phyloP scores from a whole-genome alignment of 2,888 invertebrate species.

The Strigamia crassipes region DNA sequence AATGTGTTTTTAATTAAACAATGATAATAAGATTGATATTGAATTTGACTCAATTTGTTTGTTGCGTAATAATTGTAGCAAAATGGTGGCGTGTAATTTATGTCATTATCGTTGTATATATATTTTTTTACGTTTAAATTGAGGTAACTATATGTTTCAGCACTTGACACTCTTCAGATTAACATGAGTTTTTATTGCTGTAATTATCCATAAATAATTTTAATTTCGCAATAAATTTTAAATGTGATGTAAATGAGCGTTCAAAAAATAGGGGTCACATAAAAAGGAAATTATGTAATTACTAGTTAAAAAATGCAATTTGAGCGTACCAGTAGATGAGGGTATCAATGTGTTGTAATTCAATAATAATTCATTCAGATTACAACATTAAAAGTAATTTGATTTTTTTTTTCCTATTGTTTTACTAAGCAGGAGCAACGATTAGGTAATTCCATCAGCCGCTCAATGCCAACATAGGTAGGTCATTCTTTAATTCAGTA shows the following conservation, averaged over 20 bases:
- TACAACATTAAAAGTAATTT: too few species aligned
- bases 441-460: too few species aligned
- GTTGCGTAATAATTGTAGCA: too few species aligned
- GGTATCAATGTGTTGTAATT: too few species aligned
- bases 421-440: too few species aligned
- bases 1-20: conserved; percentile 13
- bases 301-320: not conserved
- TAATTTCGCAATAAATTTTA: not conserved
- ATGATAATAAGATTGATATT: not conserved
- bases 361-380: too few species aligned
- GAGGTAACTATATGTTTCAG: not conserved
- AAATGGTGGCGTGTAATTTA: not conserved
- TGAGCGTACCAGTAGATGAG: too few species aligned
- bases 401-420: too few species aligned
- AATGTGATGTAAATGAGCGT: not conserved
- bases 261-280: not conserved
- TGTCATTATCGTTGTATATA: not conserved
- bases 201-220: conserved; percentile 2
- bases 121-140: too few species aligned
- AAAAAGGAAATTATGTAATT: not conserved
- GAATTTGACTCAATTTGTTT: not conserved
- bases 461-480: too few species aligned
- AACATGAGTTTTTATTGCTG: conserved; percentile 8
- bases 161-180: not conserved
- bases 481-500: too few species aligned